A percentile compares a stretch with the other conserved stretches of the same genome.
Evolutionary conservation across 2,888 invertebrate species (phyloP).

Genomic region (Idaea straminata): DNA sequence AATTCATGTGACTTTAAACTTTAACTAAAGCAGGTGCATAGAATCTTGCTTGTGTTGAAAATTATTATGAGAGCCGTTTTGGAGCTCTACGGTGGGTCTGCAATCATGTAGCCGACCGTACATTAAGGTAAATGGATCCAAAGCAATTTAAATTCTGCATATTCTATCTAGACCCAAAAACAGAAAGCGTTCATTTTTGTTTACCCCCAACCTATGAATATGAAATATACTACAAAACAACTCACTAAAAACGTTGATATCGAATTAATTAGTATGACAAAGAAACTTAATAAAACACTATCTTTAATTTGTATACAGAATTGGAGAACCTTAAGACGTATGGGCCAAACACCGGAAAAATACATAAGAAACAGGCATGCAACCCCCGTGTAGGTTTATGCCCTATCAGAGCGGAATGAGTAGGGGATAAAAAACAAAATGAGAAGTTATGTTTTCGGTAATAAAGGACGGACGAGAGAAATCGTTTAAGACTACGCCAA

Average conservation of each 20-base stretch:
- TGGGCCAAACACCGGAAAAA: conserved; percentile 41
- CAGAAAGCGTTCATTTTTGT: neutral
- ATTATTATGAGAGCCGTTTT: too few species aligned
- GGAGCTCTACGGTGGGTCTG: too few species aligned
- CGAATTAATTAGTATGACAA: too few species aligned
- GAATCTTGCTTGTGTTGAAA: too few species aligned
- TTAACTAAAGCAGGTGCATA: too few species aligned
- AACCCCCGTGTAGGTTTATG: conserved; percentile 65
- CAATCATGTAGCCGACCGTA: too few species aligned
- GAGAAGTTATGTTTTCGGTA: conserved; percentile 80
- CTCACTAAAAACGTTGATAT: neutral
- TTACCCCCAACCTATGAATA: neutral
- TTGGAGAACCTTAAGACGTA: conserved; percentile 30
- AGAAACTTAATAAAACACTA: neutral
- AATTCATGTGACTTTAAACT: too few species aligned
- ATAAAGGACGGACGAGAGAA: conserved; percentile 80
- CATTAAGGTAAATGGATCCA: too few species aligned
- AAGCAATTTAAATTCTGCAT: too few species aligned
- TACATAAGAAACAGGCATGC: conserved; percentile 73
- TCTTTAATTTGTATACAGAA: conserved; percentile 24
- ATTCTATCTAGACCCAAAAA: too few species aligned
- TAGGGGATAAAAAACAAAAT: conserved; percentile 80
- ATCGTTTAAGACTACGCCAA: conserved; percentile 79
- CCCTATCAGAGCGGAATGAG: conserved; percentile 62
- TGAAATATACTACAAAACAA: neutral